Evolutionary conservation across 1,140 invertebrate genomes (phyloP), one percentile per base, ranked within the genome.

Genomic region (Procambarus clarkii): DNA sequence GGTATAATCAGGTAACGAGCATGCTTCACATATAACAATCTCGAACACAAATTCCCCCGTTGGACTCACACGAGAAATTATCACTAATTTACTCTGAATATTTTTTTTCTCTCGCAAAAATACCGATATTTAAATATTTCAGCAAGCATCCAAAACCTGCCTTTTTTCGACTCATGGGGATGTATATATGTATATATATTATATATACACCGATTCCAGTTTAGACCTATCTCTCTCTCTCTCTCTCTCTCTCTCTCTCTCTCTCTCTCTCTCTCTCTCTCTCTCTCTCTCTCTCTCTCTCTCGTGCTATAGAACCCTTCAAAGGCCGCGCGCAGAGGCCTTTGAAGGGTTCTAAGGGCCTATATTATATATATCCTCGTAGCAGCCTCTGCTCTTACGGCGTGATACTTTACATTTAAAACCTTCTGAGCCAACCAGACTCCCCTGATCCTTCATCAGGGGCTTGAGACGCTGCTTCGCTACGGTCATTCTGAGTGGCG

Each of bases 401-500:
- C 50, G 50, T 50, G 74, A 86, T 86, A 77, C 84, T 69, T 86
- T 71, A 86, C 34, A 71, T 86, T 86, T 86, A 50, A 86, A 71
- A 76, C 84, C 84, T 69, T 18, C 44, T 86, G 45, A 18, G 69
- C 84, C 84, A 86, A 86, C 84, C 76, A 87, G 44, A 60, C 86
- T 58, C 2, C 78, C 78, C 86, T 45, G 34, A 45, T 50, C 60
- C 78, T 88, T 77, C 78, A 80, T 88, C 86, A 81, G 50, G 54
- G 34, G 58, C 44, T 46, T 48, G 44, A 88, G 78, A 81, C 58
- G 79, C 46, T 69, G 86, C 79, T 87, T 87, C 86, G 86, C 78
- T 45, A 88, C 78, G 86, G 86, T 81, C 34, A 88, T 88, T 88
- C 78, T 81, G 86, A 88, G 45, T 71, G 86, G 81, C 86, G 81